These are phyloP conservation scores for Tauraco erythrolophus DNA, from an alignment of 2,113 vertebrate species.

Conservation along the genomic window DNA sequence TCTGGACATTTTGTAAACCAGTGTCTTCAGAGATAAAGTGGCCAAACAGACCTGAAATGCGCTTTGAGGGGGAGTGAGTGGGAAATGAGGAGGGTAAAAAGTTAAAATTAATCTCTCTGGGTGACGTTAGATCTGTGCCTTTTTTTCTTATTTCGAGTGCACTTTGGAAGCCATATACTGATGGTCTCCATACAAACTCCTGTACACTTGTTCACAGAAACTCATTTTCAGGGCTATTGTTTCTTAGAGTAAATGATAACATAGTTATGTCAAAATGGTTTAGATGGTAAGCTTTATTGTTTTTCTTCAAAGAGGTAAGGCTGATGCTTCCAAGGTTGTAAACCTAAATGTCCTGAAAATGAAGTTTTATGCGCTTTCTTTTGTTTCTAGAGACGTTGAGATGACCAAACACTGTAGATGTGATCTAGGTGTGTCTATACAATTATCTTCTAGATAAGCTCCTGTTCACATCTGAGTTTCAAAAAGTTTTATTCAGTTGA, in stretches of 20 bases:
- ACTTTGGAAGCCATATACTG: not conserved
- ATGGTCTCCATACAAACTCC: not conserved
- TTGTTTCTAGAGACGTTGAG: not conserved
- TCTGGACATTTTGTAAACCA: not conserved
- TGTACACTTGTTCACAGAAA: not conserved
- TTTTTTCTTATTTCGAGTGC: not conserved
- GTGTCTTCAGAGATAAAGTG: not conserved
- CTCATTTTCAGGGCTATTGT: not conserved
- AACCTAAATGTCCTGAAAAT: not conserved
- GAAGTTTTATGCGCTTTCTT: not conserved
- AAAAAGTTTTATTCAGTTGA: not conserved
- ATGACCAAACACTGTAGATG: not conserved
- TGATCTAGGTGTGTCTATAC: not conserved
- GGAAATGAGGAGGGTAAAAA: not conserved
- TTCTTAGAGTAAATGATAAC: not conserved
- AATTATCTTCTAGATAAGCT: not conserved
- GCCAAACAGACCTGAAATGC: not conserved
- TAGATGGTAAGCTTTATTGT: not conserved
- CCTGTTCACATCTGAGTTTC: not conserved
- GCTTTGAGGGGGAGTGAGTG: rapidly evolving
- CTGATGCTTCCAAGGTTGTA: not conserved
- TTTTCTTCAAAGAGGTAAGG: not conserved
- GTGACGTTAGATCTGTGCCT: not conserved
- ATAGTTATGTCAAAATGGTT: not conserved
- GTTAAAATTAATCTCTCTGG: not conserved